Conservation (phyloP, 2,113 vertebrate genomes). For the Nothoprocta perdicaria region DNA sequence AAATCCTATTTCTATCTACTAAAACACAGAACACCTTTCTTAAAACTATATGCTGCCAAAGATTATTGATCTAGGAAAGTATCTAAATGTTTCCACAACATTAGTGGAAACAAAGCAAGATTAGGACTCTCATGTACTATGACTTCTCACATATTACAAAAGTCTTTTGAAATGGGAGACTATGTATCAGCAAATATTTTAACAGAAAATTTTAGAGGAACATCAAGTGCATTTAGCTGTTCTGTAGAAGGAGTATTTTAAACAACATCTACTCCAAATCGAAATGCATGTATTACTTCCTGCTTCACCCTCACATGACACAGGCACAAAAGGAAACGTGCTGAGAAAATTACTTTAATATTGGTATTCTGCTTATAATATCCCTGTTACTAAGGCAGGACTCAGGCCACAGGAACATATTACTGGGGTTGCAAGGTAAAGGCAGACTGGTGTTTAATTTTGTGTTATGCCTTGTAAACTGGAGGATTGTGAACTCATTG, state of each 20-base stretch:
- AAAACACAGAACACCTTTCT: not conserved
- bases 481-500: not conserved
- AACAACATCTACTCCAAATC: slow-evolving; percentile 18
- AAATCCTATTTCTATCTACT: not conserved
- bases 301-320: not conserved
- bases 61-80: not conserved
- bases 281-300: slow-evolving; percentile 16
- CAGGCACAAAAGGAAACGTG: not conserved
- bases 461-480: not conserved
- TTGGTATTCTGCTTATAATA: slow-evolving; percentile 14
- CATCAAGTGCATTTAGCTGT: not conserved
- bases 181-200: not conserved
- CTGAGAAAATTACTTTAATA: slow-evolving; percentile 62
- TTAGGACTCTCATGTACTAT: not conserved
- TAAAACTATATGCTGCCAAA: not conserved
- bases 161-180: not conserved
- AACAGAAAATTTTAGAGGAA: not conserved
- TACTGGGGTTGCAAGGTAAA: not conserved
- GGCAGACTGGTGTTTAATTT: not conserved
- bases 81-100: not conserved
- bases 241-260: slow-evolving; percentile 35
- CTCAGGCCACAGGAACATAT: not conserved
- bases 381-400: not conserved
- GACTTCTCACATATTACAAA: not conserved
- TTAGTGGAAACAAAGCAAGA: not conserved